These are phyloP conservation scores for Prionailurus viverrinus DNA, from an alignment of 2,113 vertebrate species.

Conservation along the genomic window DNA sequence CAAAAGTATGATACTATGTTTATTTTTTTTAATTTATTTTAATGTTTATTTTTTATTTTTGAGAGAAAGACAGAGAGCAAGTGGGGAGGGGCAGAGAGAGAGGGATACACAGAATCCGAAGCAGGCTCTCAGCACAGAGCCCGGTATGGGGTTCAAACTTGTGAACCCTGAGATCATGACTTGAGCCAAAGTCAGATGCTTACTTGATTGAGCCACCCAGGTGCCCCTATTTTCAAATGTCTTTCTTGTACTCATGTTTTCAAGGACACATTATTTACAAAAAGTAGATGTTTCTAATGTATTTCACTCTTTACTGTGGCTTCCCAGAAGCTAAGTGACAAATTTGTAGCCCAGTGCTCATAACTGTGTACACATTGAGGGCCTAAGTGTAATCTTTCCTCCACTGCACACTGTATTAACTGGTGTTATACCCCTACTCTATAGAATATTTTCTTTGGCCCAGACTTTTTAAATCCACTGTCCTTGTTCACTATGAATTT, in stretches of 20 bases:
- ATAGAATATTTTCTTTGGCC: neutral
- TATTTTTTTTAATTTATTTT: neutral
- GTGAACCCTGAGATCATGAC: no score
- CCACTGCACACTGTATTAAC: neutral
- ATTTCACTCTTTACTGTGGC: neutral
- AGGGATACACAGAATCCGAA: no score
- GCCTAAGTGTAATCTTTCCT: neutral
- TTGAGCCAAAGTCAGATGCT: no score
- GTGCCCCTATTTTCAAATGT: neutral
- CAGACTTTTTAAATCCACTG: neutral
- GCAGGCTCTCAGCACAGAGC: no score
- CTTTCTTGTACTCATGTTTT: neutral
- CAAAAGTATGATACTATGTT: neutral
- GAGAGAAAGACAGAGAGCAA: no score
- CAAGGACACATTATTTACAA: neutral
- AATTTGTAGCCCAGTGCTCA: neutral
- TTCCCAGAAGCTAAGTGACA: neutral
- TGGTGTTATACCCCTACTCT: neutral
- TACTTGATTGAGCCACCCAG: no score
- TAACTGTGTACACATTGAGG: neutral
- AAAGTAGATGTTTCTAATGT: neutral
- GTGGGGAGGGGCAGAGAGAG: no score
- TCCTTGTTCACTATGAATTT: neutral
- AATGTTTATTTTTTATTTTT: no score
- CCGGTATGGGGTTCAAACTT: no score